Base-by-base conservation (phyloP, 2,797 vertebrate genomes). In the Bovichtus variegatus region DNA sequence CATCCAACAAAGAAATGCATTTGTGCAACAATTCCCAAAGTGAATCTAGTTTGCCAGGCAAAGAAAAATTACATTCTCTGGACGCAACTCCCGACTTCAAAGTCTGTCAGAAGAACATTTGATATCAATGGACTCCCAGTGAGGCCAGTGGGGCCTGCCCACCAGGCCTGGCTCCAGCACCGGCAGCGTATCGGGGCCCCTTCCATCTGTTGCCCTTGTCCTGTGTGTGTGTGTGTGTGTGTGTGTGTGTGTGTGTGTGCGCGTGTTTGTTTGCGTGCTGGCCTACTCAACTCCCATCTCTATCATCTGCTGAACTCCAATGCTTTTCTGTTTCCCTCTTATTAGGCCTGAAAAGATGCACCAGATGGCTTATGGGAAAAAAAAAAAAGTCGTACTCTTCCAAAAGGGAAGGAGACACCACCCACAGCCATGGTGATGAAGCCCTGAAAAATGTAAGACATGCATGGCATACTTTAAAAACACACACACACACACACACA, bases 191-290 rank as follows among this genome's bases (percentile, higher is more conserved):
- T 76, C 34, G 51, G 74, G 85, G 74, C 83, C 84, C 82, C 77
- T 87, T 88, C 93, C 93, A 94, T 94, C 92, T 94, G 92, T 70
- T 90, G 83, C 77, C 84, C 83, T 86, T 73, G 63, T 83, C 46
- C 51, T 60, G 66, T 36, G 46, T 54, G 44, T 61, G 53, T 71
- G 65, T 78, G 58, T 67, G 64, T 76, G 34, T 71, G 60, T 74
- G 40, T 72, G 60, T 43, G 47, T 38, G 44, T 59, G 57, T 47
- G 69, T 81, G 76, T 44, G 43, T 67, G 53, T 57, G 9, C 53
- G 50, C 73, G 60, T 73, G 53, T 44, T 73, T 57, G 55, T 63
- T 29, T 44, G 21, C 62, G 19, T 51, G 49, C 69, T 70, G 53
- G 62, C 74, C 82, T 69, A 58, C 74, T 83, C 78, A 70, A 29